Conservation (phyloP, 2,888 invertebrate species). For the Enchytraeus crypticus region DNA sequence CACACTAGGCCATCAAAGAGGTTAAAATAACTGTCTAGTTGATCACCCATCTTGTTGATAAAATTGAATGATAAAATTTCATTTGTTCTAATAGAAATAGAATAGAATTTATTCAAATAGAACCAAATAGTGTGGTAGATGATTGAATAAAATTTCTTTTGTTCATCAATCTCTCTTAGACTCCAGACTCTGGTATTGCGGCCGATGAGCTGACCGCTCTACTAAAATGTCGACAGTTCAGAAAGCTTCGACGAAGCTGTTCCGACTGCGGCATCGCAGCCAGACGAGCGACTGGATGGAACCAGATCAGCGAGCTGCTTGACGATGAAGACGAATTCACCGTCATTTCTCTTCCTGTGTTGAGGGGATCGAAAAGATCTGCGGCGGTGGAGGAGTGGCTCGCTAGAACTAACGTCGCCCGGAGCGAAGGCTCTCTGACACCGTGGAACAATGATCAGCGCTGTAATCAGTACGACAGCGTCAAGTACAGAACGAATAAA, state of each 20-base stretch:
- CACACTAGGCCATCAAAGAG: no score
- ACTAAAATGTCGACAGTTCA: background rate
- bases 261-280: background rate
- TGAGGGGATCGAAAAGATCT: background rate
- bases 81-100: no score
- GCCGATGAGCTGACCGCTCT: background rate
- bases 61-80: no score
- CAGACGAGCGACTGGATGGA: background rate
- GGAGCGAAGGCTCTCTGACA: background rate
- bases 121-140: no score
- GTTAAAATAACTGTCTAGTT: no score
- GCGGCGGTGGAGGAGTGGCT: slow-evolving; percentile 5
- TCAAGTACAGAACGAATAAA: no score
- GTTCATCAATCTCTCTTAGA: slow-evolving; percentile 2
- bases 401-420: background rate
- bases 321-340: background rate
- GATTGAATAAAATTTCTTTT: no score
- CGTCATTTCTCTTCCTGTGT: background rate
- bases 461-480: no score
- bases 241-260: background rate
- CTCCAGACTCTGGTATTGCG: slow-evolving; percentile 12
- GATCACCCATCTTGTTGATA: no score
- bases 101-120: no score
- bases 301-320: background rate
- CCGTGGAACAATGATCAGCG: no score